phyloP scores from a whole-genome alignment of 2,888 invertebrate genomes.

The Microplitis manilae region DNA sequence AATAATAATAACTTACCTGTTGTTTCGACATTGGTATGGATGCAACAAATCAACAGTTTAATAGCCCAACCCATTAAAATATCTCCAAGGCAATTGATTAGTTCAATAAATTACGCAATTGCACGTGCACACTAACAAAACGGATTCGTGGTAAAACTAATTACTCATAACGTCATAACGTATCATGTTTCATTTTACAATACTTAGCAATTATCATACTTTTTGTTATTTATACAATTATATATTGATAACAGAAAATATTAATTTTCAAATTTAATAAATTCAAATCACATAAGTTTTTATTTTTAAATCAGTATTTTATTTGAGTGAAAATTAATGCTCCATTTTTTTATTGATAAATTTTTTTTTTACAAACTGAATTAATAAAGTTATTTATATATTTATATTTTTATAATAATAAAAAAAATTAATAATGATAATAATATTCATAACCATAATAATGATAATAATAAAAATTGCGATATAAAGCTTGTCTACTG shows the following conservation, averaged over 20 bases:
- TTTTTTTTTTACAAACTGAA: constrained; percentile 33
- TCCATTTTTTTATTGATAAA: constrained; percentile 10
- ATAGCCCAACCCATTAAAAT: neutral
- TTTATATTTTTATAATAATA: neutral
- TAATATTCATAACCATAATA: neutral
- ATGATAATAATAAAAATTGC: constrained; percentile 5
- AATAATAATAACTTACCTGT: neutral
- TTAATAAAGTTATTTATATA: constrained; percentile 4
- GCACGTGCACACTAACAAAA: constrained; percentile 2
- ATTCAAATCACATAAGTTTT: neutral
- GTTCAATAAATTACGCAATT: neutral
- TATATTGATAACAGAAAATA: neutral
- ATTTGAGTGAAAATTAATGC: neutral
- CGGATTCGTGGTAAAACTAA: neutral
- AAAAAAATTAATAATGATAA: neutral
- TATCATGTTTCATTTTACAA: neutral
- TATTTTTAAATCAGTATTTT: constrained; percentile 1
- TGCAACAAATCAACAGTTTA: neutral
- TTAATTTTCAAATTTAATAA: neutral
- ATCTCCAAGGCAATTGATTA: neutral
- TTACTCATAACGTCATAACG: neutral
- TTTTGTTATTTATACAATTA: neutral
- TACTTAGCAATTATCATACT: neutral
- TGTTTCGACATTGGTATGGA: neutral
- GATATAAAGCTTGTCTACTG: constrained; percentile 20